A percentile compares a stretch with the other conserved stretches of the same genome.
phyloP scores from a whole-genome alignment of 1,140 invertebrate genomes.

The Micrasema minimum region DNA sequence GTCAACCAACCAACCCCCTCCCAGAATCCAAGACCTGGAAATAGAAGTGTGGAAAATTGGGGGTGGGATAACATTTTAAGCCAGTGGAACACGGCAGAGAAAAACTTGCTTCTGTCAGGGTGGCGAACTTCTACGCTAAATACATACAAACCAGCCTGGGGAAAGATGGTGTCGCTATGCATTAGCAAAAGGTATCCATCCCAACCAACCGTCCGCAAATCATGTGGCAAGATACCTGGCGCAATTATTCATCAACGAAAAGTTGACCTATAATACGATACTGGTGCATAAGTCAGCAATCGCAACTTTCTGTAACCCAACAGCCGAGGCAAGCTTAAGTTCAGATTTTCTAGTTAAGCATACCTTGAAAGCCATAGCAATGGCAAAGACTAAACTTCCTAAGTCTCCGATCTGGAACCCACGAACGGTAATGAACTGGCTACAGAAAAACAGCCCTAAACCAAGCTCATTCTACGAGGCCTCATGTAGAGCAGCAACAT shows the following conservation, averaged over 20 bases:
- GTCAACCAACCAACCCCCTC: background rate
- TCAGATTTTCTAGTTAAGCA: background rate
- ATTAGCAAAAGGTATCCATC: constrained; percentile 24
- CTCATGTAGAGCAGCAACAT: constrained; percentile 52
- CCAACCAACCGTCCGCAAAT: constrained; percentile 47
- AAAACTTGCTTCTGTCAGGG: background rate
- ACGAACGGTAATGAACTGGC: background rate
- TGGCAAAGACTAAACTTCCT: background rate
- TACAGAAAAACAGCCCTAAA: constrained; percentile 21
- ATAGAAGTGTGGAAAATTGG: background rate
- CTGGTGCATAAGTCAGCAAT: background rate
- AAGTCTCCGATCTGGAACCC: constrained; percentile 9
- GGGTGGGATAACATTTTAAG: background rate
- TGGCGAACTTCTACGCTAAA: background rate
- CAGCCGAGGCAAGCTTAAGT: background rate
- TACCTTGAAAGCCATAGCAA: background rate
- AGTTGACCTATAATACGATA: constrained; percentile 27
- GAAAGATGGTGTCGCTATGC: background rate
- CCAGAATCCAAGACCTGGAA: background rate
- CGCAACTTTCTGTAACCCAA: constrained; percentile 11
- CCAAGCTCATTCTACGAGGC: constrained; percentile 45
- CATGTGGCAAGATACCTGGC: constrained; percentile 24
- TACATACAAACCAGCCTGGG: constrained; percentile 1
- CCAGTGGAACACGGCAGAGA: too few relatives aligned
- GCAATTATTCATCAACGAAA: constrained; percentile 8